Conservation (phyloP, 2,113 vertebrate genomes). For the Rhea pennata region DNA sequence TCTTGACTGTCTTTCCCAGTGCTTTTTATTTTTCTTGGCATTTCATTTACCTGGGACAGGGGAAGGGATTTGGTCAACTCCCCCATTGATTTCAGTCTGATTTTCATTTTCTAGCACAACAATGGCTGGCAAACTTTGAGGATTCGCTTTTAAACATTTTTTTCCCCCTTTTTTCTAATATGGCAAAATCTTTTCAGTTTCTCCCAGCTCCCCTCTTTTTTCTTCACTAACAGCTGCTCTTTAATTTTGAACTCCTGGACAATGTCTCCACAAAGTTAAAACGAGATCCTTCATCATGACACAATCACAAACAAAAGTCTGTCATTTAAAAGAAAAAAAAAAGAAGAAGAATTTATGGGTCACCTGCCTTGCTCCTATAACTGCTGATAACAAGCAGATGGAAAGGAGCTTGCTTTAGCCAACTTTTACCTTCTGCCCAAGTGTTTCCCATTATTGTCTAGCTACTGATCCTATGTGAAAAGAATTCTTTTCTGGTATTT, state of each 20-base stretch:
- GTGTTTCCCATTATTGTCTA: slow-evolving; percentile 66
- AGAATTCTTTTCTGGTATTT: slow-evolving; percentile 49
- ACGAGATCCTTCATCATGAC: background rate
- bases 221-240: background rate
- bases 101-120: background rate
- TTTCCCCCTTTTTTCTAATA: background rate
- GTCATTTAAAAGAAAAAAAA: background rate
- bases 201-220: background rate
- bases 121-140: background rate
- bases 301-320: slow-evolving; percentile 23
- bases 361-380: slow-evolving; percentile 55
- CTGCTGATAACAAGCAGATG: slow-evolving; percentile 72
- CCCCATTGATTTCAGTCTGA: background rate
- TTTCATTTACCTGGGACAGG: background rate
- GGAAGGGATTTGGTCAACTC: background rate
- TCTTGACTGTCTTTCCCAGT: background rate
- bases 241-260: background rate
- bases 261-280: background rate
- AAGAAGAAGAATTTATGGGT: slow-evolving; percentile 25
- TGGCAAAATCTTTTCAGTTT: background rate
- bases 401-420: slow-evolving; percentile 49
- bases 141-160: background rate
- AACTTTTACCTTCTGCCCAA: slow-evolving; percentile 57
- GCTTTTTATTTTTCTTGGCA: background rate
- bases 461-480: slow-evolving; percentile 68